A percentile compares a stretch with the other conserved stretches of the same genome.
Conservation (phyloP, 2,113 vertebrate species). For the Proteles cristata region DNA sequence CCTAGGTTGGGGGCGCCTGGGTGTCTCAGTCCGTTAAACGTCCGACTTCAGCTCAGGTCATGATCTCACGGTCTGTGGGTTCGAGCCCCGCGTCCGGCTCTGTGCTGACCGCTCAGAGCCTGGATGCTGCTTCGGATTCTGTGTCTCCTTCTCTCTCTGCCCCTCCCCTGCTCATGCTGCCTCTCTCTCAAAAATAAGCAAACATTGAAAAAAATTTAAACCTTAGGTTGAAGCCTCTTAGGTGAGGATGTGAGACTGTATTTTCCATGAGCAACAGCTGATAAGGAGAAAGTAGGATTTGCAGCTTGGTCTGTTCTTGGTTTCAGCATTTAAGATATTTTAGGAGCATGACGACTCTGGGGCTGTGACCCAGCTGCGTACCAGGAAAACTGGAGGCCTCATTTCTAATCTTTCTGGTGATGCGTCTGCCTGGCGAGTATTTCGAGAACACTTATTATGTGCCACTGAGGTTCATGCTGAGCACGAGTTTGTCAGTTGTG, state of each 20-base stretch:
- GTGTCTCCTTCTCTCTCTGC: too few relatives aligned
- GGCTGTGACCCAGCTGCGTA: background rate
- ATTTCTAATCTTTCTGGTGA: background rate
- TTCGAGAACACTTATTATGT: background rate
- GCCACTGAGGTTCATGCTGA: background rate
- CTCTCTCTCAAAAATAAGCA: too few relatives aligned
- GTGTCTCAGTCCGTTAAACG: too few relatives aligned
- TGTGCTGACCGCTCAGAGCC: too few relatives aligned
- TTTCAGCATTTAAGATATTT: background rate
- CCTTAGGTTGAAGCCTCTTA: background rate
- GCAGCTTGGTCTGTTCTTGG: background rate
- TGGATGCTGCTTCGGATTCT: too few relatives aligned
- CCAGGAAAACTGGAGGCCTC: background rate
- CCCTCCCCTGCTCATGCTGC: too few relatives aligned
- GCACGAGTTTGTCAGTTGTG: background rate
- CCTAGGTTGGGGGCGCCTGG: background rate
- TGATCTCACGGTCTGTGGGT: too few relatives aligned
- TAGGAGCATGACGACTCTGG: background rate
- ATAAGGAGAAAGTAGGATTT: too few relatives aligned
- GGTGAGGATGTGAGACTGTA: background rate
- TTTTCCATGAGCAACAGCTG: background rate
- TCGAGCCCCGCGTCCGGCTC: too few relatives aligned
- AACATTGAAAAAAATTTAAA: too few relatives aligned
- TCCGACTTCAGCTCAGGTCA: too few relatives aligned
- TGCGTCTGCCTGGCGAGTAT: background rate